Base-by-base conservation (phyloP, 2,797 vertebrate species). In the Mormyrops attenuatus region DNA sequence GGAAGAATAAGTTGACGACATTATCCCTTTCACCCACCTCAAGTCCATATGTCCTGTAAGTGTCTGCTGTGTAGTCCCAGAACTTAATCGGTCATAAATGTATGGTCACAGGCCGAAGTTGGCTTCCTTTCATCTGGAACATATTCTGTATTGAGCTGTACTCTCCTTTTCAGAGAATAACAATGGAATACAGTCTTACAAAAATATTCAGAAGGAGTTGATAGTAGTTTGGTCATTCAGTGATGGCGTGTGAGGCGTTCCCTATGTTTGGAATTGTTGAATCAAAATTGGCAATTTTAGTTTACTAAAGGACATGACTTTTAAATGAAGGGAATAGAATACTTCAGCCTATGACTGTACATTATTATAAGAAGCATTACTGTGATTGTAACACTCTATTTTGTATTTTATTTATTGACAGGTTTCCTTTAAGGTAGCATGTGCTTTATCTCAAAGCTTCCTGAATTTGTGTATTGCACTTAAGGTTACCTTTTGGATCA, bases 341-440 rank as follows among this genome's bases (percentile, higher is more conserved):
- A 91, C 93, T 93, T 88, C 92, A 90, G 92, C 92, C 93, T 94
- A 93, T 94, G 95, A 93, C 93, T 92, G 94, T 94, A 88, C 89
- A 87, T 90, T 85, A 88, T 38, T 82, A 93, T 93, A 92, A 66
- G 92, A 92, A 66, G 92, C 93, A 92, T 93, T 93, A 49, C 90
- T 93, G 88, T 92, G 85, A 52, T 60, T 87, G 30, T 88, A 88
- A 90, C 87, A 88, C 63, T 89, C 84, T 92, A 52, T 94, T 93
- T 92, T 91, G 91, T 92, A 93, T 92, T 94, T 92, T 91, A 91
- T 89, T 92, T 90, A 89, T 90, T 90, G 92, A 92, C 89, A 80
- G 90, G 50, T 85, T 90, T 90, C 77, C 82, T 88, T 86, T 90
- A 82, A 89, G 86, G 89, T 89, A 55, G 89, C 85, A 88, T 47